Evolutionary conservation across 2,888 invertebrate species (phyloP).

Genomic region (Pyrrhia umbra): DNA sequence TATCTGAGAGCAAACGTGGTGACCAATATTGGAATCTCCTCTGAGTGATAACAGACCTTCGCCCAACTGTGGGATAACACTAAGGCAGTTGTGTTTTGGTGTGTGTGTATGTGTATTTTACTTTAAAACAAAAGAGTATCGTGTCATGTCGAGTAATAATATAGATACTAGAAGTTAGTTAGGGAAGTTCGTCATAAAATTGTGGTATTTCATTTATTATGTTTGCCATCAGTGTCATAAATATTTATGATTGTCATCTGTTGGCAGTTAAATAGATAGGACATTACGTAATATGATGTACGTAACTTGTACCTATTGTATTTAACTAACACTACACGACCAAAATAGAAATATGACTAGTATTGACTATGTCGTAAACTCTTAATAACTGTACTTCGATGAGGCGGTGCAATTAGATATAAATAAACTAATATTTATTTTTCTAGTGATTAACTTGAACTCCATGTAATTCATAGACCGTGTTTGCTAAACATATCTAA

Average conservation of each 20-base stretch:
- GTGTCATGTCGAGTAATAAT: not conserved
- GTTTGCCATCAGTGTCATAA: slow-evolving; percentile 33
- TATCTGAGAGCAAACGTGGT: too few relatives aligned
- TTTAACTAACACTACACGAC: slow-evolving; percentile 10
- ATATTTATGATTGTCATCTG: slow-evolving; percentile 27
- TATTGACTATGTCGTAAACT: not conserved
- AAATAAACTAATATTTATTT: too few relatives aligned
- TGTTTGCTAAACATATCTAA: not conserved
- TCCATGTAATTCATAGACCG: not conserved
- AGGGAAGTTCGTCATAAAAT: not conserved
- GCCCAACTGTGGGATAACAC: too few relatives aligned
- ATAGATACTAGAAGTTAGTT: not conserved
- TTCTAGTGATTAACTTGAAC: not conserved
- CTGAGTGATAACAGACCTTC: too few relatives aligned
- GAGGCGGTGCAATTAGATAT: not conserved
- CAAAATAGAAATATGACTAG: slow-evolving; percentile 1
- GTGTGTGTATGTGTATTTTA: too few relatives aligned
- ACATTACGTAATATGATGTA: slow-evolving; percentile 17
- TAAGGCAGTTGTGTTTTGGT: too few relatives aligned
- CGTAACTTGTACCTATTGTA: slow-evolving; percentile 1
- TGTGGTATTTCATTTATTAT: slow-evolving; percentile 8
- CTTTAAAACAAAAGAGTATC: not conserved
- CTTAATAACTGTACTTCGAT: not conserved
- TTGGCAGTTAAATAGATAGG: slow-evolving; percentile 25
- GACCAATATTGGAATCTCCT: too few relatives aligned